Evolutionary conservation across 2,888 invertebrate genomes (phyloP).

Genomic region (Nymphalis urticae): DNA sequence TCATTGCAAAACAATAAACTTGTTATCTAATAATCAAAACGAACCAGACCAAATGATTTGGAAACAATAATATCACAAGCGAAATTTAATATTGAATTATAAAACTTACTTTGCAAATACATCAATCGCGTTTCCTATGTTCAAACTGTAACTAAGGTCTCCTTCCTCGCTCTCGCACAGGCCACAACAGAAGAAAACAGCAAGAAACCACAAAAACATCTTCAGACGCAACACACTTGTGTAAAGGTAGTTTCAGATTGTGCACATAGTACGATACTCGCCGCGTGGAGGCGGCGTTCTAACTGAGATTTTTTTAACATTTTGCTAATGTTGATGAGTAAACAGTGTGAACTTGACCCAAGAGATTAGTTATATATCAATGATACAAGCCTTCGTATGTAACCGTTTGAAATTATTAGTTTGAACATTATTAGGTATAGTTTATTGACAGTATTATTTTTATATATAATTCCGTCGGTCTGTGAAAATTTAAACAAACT

Average conservation of each 20-base stretch:
- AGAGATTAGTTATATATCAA: conserved; percentile 62
- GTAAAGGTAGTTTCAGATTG: conserved; percentile 37
- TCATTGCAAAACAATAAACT: conserved; percentile 5
- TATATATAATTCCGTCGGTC: not conserved
- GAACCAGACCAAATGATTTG: conserved; percentile 15
- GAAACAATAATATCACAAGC: conserved; percentile 10
- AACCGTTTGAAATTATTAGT: conserved; percentile 7
- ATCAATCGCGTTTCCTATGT: conserved; percentile 72
- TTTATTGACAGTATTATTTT: not conserved
- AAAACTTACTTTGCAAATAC: conserved; percentile 75
- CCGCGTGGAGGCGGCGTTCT: conserved; percentile 52
- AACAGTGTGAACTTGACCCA: conserved; percentile 75
- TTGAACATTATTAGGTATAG: not conserved
- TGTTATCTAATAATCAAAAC: conserved; percentile 24
- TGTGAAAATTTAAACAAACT: too few species aligned
- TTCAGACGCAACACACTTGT: conserved; percentile 44
- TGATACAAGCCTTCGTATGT: conserved; percentile 17
- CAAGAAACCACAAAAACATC: conserved; percentile 50
- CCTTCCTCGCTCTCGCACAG: conserved; percentile 58
- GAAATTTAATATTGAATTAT: conserved; percentile 21
- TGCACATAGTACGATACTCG: conserved; percentile 41
- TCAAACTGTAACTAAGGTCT: conserved; percentile 66
- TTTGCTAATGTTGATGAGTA: conserved; percentile 69
- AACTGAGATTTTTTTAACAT: conserved; percentile 70
- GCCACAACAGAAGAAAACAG: conserved; percentile 52